Percentiles rank a stretch among this genome's conserved stretches.
These are phyloP conservation scores for Agrochola lota DNA, from an alignment of 2,888 invertebrate genomes.

Conservation along the genomic window DNA sequence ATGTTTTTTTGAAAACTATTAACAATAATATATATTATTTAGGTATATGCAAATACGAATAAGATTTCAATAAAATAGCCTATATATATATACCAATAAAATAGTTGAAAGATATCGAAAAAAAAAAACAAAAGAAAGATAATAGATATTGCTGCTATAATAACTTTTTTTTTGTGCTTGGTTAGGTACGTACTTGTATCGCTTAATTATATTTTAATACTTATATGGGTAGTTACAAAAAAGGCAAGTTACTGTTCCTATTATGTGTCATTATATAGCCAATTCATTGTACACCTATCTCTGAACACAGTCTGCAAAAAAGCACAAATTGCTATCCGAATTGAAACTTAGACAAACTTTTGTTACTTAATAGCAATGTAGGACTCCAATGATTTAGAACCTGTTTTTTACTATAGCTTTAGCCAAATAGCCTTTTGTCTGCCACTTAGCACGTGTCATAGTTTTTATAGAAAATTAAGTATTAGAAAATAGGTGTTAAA, in stretches of 20 bases:
- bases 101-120: neutral
- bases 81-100: no score
- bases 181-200: neutral
- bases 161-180: neutral
- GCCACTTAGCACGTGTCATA: slow-evolving; percentile 47
- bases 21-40: neutral
- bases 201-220: slow-evolving; percentile 26
- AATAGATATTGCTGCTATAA: neutral
- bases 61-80: neutral
- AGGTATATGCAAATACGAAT: neutral
- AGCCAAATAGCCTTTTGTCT: slow-evolving; percentile 48
- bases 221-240: slow-evolving; percentile 23
- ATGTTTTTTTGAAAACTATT: neutral
- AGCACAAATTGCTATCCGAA: slow-evolving; percentile 48
- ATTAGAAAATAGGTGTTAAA: slow-evolving; percentile 28
- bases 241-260: slow-evolving; percentile 20
- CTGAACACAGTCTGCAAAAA: slow-evolving; percentile 43
- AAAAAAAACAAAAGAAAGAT: neutral
- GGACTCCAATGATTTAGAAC: slow-evolving; percentile 32
- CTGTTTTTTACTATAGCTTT: slow-evolving; percentile 42
- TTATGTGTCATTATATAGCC: slow-evolving; percentile 43
- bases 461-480: slow-evolving; percentile 40
- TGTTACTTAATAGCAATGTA: slow-evolving; percentile 46
- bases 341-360: slow-evolving; percentile 58
- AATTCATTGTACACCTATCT: slow-evolving; percentile 40